These are phyloP conservation scores for Pachydiplax longipennis DNA, from an alignment of 2,888 invertebrate genomes.

Conservation along the genomic window DNA sequence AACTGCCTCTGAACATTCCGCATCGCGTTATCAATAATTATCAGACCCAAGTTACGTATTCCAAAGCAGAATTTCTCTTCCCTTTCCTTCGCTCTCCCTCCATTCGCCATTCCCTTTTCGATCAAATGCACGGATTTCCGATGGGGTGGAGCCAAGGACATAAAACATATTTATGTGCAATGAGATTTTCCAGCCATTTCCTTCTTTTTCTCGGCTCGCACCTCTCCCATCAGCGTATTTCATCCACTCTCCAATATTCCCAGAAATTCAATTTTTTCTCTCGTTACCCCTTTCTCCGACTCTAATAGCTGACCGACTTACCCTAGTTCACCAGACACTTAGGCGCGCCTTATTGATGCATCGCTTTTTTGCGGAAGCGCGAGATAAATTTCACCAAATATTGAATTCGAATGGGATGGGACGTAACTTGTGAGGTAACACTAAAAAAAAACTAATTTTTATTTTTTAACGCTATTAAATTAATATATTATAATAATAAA, in stretches of 20 bases:
- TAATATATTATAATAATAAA: too few species aligned
- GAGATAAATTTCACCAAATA: neutral
- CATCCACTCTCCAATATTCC: constrained; percentile 34
- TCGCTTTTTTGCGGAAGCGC: neutral
- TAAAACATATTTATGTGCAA: constrained; percentile 42
- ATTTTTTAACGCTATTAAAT: too few species aligned
- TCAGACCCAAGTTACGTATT: constrained; percentile 44
- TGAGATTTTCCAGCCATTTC: constrained; percentile 37
- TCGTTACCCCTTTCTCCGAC: neutral
- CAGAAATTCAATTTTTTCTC: constrained; percentile 26
- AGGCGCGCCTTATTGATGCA: neutral
- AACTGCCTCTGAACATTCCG: constrained; percentile 45
- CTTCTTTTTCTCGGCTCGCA: neutral
- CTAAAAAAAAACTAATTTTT: too few species aligned
- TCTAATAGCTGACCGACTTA: neutral
- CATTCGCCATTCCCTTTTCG: neutral
- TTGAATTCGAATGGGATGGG: too few species aligned
- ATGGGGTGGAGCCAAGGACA: constrained; percentile 11
- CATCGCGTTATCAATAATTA: constrained; percentile 45
- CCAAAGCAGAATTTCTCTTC: constrained; percentile 43
- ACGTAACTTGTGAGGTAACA: too few species aligned
- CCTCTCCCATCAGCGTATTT: constrained; percentile 36
- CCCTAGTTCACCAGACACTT: neutral
- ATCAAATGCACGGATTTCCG: constrained; percentile 32
- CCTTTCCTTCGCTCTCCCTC: neutral